Percentiles rank a stretch among this genome's conserved stretches.
Conservation (phyloP, 2,113 vertebrate genomes). For the Pelmatolapia mariae region DNA sequence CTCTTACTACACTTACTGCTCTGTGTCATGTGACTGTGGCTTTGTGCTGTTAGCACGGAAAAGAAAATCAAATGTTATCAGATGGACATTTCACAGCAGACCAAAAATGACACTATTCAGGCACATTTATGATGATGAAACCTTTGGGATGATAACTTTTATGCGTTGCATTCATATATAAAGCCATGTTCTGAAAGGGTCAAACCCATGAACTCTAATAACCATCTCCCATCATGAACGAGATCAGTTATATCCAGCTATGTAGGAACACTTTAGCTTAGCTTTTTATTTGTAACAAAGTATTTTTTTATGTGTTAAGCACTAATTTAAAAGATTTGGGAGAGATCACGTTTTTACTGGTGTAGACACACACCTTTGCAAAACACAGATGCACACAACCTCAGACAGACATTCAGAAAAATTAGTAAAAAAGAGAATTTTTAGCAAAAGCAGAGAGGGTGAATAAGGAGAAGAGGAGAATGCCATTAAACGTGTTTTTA, state of each 20-base stretch:
- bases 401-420: not conserved
- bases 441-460: not conserved
- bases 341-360: conserved; percentile 22
- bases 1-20: not conserved
- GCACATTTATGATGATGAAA: conserved; percentile 10
- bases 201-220: not conserved
- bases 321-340: conserved; percentile 49
- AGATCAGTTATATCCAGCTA: not conserved
- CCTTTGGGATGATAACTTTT: not conserved
- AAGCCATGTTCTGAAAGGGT: not conserved
- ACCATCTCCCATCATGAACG: not conserved
- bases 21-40: not conserved
- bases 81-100: conserved; percentile 16
- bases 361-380: conserved; percentile 6
- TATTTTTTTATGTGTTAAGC: conserved; percentile 2
- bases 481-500: not conserved
- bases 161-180: not conserved
- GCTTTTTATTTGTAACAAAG: not conserved
- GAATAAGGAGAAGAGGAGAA: not conserved
- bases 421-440: not conserved
- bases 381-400: not conserved
- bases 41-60: not conserved
- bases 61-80: not conserved
- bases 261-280: not conserved
- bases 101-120: conserved; percentile 6